Evolutionary conservation across 2,888 invertebrate species (phyloP).

Genomic region (Euplexia lucipara): DNA sequence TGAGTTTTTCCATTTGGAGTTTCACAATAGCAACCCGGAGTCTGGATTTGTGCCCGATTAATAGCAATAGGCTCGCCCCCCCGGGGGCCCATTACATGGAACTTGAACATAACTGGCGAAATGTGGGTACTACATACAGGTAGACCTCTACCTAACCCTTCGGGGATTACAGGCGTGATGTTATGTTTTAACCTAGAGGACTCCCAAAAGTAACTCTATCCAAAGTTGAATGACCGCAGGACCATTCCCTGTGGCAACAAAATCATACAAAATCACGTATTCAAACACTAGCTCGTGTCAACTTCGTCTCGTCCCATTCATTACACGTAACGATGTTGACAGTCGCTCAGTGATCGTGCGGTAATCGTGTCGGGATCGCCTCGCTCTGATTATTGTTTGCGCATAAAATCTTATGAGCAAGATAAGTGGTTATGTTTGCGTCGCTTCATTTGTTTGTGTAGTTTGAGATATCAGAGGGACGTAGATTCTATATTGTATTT

Average conservation of each 20-base stretch:
- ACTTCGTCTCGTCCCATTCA: conserved; percentile 35
- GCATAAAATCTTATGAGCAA: conserved; percentile 49
- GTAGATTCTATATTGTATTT: conserved; percentile 17
- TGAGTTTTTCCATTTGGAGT: too few relatives aligned
- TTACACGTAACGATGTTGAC: conserved; percentile 53
- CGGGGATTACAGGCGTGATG: too few relatives aligned
- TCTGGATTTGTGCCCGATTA: too few relatives aligned
- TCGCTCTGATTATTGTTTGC: conserved; percentile 54
- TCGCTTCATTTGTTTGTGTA: conserved; percentile 28
- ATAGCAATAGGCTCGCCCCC: too few relatives aligned
- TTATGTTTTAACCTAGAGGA: too few relatives aligned
- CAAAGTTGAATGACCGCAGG: conserved; percentile 18
- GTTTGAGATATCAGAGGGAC: conserved; percentile 15
- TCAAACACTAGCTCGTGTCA: conserved; percentile 32
- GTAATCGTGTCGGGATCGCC: conserved; percentile 48
- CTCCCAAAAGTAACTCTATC: background rate
- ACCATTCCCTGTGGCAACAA: conserved; percentile 1
- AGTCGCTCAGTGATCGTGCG: conserved; percentile 38
- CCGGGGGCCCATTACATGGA: too few relatives aligned
- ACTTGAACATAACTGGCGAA: too few relatives aligned
- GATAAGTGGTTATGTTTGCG: conserved; percentile 53
- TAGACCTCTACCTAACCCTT: too few relatives aligned
- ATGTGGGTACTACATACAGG: too few relatives aligned
- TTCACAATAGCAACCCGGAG: too few relatives aligned
- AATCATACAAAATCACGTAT: conserved; percentile 21